Evolutionary conservation across 2,797 vertebrate genomes (phyloP), one percentile per base, ranked within the genome.

Genomic region (Adrianichthys oophorus): DNA sequence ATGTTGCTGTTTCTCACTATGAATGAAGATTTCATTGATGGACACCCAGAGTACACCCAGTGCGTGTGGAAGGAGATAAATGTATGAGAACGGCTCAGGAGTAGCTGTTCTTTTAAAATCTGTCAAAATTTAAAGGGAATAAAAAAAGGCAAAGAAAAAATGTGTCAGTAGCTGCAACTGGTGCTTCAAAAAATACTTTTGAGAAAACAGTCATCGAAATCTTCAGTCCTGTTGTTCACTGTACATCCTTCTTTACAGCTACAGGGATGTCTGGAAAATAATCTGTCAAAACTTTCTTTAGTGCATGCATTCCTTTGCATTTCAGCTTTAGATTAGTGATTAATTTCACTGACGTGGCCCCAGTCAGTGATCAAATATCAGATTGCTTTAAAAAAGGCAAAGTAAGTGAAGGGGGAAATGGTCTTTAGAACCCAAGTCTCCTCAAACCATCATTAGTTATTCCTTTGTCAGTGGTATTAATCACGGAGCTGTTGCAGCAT

Each of bases 381-480:
- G 85, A 86, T 71, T 80, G 82, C 86, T 88, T 89, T 79, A 80
- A 87, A 86, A 90, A 87, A 91, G 88, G 86, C 80, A 75, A 86
- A 90, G 87, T 79, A 90, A 92, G 88, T 88, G 89, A 89, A 91
- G 89, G 90, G 32, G 88, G 90, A 93, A 93, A 91, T 81, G 84
- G 86, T 90, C 83, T 91, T 91, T 87, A 87, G 83, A 88, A 85
- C 84, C 72, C 76, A 71, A 70, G 87, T 87, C 85, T 91, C 88
- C 87, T 89, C 88, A 87, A 92, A 92, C 86, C 82, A 92, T 93
- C 92, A 92, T 86, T 88, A 85, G 88, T 90, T 89, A 86, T 85
- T 79, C 78, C 83, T 80, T 86, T 91, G 89, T 89, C 90, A 90
- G 89, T 74, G 83, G 85, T 88, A 92, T 93, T 91, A 91, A 91